Conservation (phyloP, 2,888 invertebrate genomes). For the Cyrtodaria siliqua region DNA sequence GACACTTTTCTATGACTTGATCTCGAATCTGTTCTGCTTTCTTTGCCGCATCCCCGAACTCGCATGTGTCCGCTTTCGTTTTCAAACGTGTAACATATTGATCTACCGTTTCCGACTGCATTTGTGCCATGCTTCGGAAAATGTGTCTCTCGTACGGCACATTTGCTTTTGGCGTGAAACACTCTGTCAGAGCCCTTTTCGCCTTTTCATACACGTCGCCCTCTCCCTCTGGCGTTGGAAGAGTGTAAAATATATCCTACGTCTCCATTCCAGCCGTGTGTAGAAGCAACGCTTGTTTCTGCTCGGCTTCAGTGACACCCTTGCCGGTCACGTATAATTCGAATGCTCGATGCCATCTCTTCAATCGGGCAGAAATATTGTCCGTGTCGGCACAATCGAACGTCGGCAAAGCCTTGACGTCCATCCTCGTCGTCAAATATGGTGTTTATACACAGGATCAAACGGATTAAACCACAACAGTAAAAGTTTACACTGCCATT, state of each 20-base stretch:
- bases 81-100: conserved; percentile 19
- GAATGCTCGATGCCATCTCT: conserved; percentile 45
- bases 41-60: conserved; percentile 7
- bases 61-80: conserved; percentile 3
- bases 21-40: conserved; percentile 18
- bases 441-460: too few species aligned
- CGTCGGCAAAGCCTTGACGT: too few species aligned
- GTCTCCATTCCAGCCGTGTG: conserved; percentile 51
- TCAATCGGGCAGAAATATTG: conserved; percentile 19
- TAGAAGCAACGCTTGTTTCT: conserved; percentile 44
- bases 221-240: too few species aligned
- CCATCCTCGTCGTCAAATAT: too few species aligned
- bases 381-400: background rate
- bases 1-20: conserved; percentile 27
- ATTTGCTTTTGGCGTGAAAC: too few species aligned
- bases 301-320: conserved; percentile 28
- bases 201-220: too few species aligned
- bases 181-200: too few species aligned
- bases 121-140: conserved; percentile 40
- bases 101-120: conserved; percentile 10
- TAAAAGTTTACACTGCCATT: too few species aligned
- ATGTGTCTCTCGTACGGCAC: conserved; percentile 40
- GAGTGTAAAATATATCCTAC: conserved; percentile 33
- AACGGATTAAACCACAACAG: too few species aligned
- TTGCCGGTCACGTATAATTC: conserved; percentile 36